These are phyloP conservation scores for Cepaea hortensis DNA, from an alignment of 2,888 invertebrate genomes.

Conservation along the genomic window DNA sequence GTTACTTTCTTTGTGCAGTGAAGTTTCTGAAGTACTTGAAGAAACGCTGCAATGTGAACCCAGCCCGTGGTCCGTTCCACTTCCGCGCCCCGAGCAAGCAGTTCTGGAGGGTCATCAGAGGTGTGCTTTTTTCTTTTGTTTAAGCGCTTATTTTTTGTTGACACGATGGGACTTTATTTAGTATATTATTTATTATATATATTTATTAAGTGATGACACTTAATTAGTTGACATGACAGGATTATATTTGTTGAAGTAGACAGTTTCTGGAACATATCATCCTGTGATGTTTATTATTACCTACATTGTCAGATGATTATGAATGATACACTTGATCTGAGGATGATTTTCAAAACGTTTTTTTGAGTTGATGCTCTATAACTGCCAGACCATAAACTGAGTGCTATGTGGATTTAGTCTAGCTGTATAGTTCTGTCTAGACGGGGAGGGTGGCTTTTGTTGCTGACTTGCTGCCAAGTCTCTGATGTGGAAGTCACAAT, in stretches of 20 bases:
- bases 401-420: too few species aligned
- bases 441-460: too few species aligned
- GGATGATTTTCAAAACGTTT: background rate
- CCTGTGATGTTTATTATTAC: conserved; percentile 1
- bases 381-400: background rate
- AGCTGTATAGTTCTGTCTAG: too few species aligned
- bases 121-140: conserved; percentile 77
- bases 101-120: conserved; percentile 97
- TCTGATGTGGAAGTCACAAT: too few species aligned
- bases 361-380: background rate
- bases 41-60: conserved; percentile 98
- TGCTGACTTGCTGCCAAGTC: too few species aligned
- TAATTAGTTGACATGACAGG: background rate
- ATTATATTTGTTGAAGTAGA: background rate
- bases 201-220: background rate
- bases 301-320: background rate
- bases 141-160: too few species aligned
- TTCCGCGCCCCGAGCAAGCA: conserved; percentile 98
- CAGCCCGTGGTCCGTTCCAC: conserved; percentile 98
- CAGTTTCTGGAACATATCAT: background rate
- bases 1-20: conserved; percentile 77
- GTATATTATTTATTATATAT: background rate
- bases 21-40: conserved; percentile 97
- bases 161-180: background rate
- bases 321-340: background rate